Evolutionary conservation across 35 echinoderm and acorn worm species (phyloP), one percentile per base, ranked within the genome.

Genomic region (Apostichopus japonicus): DNA sequence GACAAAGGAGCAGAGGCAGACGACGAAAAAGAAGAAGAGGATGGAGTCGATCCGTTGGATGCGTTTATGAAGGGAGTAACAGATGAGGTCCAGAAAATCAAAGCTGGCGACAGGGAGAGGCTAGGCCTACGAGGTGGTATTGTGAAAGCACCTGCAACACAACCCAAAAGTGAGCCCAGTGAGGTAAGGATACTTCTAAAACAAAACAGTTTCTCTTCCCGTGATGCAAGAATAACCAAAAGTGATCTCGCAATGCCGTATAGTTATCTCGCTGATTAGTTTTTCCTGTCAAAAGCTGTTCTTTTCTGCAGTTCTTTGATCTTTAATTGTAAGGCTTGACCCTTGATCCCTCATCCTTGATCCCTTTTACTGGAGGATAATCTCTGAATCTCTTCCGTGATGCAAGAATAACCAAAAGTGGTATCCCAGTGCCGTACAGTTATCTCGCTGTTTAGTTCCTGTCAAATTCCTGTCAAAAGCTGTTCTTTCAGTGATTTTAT

Each of bases 61-160:
- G 97, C 97, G 8, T 99, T 99, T 82, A 99, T 99, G 97, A 84
- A 86, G 83, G 92, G 95, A 10, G 97, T 99, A 0, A 86, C 96
- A 4, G 95, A 94, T 17, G 95, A 99, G 86, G 97, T 99, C 10
- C 86, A 94, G 54, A 94, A 99, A 63, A 99, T 99, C 16, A 94
- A 94, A 14, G 92, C 88, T 51, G 87, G 53, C 9, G 97, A 99
- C 72, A 86, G 92, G n/a, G 79, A 95, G 84, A 81, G 71, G 24
- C 77, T 88, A 8, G 88, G 87, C 8, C 23, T 83, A 6, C 72
- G 24, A 8, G 92, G 77, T 9, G 91, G 87, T 6, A 87, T 87
- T 10, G 77, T 81, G 5, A 73, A 82, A 59, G 63, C 72, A 22
- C 4, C 15, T 23, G n/a, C 55, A 19, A 67, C 16, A 54, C 56